These are phyloP conservation scores for Anas platyrhynchos DNA, from an alignment of 2,113 vertebrate genomes.

Conservation along the genomic window DNA sequence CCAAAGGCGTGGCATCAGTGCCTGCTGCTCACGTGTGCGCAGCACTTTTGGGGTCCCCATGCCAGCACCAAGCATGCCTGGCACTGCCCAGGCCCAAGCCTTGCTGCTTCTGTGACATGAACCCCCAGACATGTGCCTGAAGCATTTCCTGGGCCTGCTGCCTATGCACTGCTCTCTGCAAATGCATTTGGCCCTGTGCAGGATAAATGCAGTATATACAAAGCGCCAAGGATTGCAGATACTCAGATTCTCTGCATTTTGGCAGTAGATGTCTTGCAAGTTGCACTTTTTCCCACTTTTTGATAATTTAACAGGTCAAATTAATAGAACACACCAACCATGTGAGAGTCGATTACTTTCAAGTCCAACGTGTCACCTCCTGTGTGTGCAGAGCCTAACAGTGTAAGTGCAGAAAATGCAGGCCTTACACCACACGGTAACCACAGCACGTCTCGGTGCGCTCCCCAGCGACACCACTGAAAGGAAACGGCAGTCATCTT, in stretches of 20 bases:
- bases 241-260: neutral
- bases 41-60: neutral
- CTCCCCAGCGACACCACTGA: neutral
- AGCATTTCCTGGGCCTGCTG: neutral
- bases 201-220: neutral
- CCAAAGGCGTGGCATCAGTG: neutral
- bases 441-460: rapidly evolving
- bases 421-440: neutral
- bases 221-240: neutral
- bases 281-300: neutral
- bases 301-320: neutral
- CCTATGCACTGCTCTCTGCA: rapidly evolving
- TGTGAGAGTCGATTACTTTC: rapidly evolving
- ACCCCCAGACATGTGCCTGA: neutral
- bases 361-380: neutral
- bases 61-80: neutral
- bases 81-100: neutral
- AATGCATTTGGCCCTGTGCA: neutral
- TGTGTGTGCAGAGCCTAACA: neutral
- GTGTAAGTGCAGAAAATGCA: neutral
- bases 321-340: neutral
- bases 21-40: neutral
- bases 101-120: neutral
- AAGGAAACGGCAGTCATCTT: neutral
- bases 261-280: neutral